phyloP scores from a whole-genome alignment of 1,140 invertebrate genomes.

The Ostrea edulis region DNA sequence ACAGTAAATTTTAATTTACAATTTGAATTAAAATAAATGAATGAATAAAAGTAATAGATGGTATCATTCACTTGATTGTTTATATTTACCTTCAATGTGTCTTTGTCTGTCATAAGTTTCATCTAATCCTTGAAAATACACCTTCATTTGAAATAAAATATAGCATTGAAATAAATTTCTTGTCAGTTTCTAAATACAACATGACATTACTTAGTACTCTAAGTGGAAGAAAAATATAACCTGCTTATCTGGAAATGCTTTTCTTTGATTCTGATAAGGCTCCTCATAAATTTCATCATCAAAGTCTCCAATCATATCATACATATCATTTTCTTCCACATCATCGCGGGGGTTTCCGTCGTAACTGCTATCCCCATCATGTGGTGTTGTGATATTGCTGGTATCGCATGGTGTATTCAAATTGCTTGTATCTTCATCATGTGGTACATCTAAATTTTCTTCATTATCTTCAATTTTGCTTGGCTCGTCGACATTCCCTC shows the following conservation, averaged over 20 bases:
- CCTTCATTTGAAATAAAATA: neutral
- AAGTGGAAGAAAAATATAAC: neutral
- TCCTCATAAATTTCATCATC: neutral
- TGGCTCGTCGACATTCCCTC: neutral
- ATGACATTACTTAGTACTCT: neutral
- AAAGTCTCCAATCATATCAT: neutral
- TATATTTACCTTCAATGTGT: neutral
- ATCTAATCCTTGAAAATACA: slow-evolving; percentile 13
- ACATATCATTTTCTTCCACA: neutral
- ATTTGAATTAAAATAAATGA: neutral
- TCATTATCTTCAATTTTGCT: neutral
- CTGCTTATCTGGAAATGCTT: neutral
- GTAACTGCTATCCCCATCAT: neutral
- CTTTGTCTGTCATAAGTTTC: neutral
- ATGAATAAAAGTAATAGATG: neutral
- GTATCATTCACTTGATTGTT: neutral
- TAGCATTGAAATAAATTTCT: neutral
- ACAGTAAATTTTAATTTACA: neutral
- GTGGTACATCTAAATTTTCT: slow-evolving; percentile 1
- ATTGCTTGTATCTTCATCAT: neutral
- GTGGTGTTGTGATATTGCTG: slow-evolving; percentile 4
- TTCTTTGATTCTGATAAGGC: neutral
- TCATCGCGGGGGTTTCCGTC: neutral
- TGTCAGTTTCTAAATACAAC: neutral
- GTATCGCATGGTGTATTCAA: neutral